A percentile compares a stretch with the other conserved stretches of the same genome.
Evolutionary conservation across 2,888 invertebrate genomes (phyloP).

Genomic region (Fissipunctia ypsillon): DNA sequence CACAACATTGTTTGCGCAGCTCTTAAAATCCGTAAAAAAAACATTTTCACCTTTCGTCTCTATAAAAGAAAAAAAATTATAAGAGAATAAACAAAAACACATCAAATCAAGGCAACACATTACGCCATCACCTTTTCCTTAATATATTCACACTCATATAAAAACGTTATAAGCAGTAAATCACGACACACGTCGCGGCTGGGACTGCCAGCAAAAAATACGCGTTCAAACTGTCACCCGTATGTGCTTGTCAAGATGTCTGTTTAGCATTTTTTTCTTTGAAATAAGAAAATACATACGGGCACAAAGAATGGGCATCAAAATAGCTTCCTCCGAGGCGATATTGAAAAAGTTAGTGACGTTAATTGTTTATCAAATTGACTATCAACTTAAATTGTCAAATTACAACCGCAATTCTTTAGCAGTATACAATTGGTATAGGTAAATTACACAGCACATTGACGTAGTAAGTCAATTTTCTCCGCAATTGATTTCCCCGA

Average conservation of each 20-base stretch:
- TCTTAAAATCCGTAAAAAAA: neutral
- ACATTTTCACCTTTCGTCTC: neutral
- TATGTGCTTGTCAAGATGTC: constrained; percentile 55
- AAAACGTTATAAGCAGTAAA: constrained; percentile 55
- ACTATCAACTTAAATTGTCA: no score
- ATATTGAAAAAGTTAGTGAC: no score
- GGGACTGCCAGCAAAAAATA: constrained; percentile 50
- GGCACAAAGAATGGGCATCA: neutral
- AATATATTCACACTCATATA: constrained; percentile 48
- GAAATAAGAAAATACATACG: constrained; percentile 32
- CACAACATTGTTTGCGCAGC: neutral
- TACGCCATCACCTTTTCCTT: constrained; percentile 28
- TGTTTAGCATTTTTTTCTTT: constrained; percentile 63
- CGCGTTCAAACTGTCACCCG: constrained; percentile 35
- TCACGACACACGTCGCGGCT: constrained; percentile 41
- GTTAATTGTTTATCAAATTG: no score
- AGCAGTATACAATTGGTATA: no score
- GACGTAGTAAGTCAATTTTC: no score
- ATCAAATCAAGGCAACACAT: constrained; percentile 31
- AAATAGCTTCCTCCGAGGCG: neutral
- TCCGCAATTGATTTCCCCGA: no score
- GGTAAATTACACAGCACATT: no score
- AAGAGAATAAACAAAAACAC: constrained; percentile 26
- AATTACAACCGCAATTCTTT: no score
- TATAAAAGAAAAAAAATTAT: constrained; percentile 6